Percentiles rank a stretch among this genome's conserved stretches.
phyloP scores from a whole-genome alignment of 2,888 invertebrate species.

The Eilema caniola region DNA sequence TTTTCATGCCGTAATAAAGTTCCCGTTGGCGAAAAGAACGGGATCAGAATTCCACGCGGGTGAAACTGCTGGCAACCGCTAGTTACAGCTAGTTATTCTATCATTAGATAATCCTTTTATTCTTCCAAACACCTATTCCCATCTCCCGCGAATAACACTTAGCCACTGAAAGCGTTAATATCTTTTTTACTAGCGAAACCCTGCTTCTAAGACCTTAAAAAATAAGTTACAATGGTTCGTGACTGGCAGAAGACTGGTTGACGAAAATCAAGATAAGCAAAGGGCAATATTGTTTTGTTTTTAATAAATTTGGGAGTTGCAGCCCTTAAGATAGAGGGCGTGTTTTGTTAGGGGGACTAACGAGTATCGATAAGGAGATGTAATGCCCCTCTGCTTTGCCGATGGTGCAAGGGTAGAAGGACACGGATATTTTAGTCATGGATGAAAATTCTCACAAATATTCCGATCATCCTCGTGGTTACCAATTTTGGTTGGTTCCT shows the following conservation, averaged over 20 bases:
- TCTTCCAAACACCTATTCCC: not conserved
- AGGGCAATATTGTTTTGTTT: slow-evolving; percentile 75
- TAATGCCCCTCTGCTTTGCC: slow-evolving; percentile 73
- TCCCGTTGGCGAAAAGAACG: no score
- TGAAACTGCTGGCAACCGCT: no score
- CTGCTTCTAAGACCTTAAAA: not conserved
- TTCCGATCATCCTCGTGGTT: not conserved
- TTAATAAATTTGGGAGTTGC: slow-evolving; percentile 83
- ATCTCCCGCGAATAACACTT: not conserved
- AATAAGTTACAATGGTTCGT: not conserved
- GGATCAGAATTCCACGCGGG: no score
- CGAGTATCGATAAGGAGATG: slow-evolving; percentile 83
- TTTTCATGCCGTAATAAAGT: no score
- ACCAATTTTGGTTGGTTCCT: not conserved
- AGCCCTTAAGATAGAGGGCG: slow-evolving; percentile 80
- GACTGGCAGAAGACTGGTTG: not conserved
- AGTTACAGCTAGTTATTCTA: no score
- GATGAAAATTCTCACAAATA: not conserved
- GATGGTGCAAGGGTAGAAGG: slow-evolving; percentile 52
- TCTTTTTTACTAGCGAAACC: not conserved
- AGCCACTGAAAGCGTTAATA: not conserved
- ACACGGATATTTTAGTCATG: not conserved
- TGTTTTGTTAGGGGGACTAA: slow-evolving; percentile 85
- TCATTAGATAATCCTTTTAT: not conserved
- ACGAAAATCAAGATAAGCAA: slow-evolving; percentile 30